Conservation (phyloP, 2,888 invertebrate species). For the Gnatocerus cornutus region DNA sequence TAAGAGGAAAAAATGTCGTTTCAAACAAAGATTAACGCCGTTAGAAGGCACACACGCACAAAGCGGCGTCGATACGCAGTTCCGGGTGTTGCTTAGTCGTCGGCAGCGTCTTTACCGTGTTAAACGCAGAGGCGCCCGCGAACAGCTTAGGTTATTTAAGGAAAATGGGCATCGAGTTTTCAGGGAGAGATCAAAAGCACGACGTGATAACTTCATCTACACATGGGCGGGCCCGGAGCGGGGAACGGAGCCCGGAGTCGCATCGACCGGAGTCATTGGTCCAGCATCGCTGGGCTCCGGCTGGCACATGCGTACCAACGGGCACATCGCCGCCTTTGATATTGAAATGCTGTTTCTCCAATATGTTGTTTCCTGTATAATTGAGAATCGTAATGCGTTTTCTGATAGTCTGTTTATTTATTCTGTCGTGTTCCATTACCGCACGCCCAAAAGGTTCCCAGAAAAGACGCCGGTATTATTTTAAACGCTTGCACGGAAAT, state of each 20-base stretch:
- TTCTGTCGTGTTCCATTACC: conserved; percentile 54
- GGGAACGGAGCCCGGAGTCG: conserved; percentile 71
- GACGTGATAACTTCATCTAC: conserved; percentile 70
- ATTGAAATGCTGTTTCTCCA: conserved; percentile 66
- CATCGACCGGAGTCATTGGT: conserved; percentile 69
- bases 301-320: conserved; percentile 60
- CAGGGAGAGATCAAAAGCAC: conserved; percentile 64
- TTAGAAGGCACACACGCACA: conserved; percentile 29
- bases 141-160: conserved; percentile 59
- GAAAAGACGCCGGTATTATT: conserved; percentile 29
- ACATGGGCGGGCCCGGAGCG: conserved; percentile 67
- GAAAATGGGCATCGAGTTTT: conserved; percentile 65
- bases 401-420: conserved; percentile 57
- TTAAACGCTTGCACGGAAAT: conserved; percentile 25
- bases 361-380: conserved; percentile 67
- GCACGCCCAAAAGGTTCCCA: conserved; percentile 57
- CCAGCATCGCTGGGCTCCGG: conserved; percentile 54
- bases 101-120: conserved; percentile 28
- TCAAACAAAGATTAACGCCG: conserved; percentile 28
- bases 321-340: conserved; percentile 64
- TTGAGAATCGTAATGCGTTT: conserved; percentile 65
- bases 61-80: conserved; percentile 22
- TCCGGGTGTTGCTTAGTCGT: conserved; percentile 28
- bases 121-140: conserved; percentile 34
- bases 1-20: not conserved